Evolutionary conservation across 1,140 invertebrate species (phyloP).

Genomic region (Vanessa atalanta): DNA sequence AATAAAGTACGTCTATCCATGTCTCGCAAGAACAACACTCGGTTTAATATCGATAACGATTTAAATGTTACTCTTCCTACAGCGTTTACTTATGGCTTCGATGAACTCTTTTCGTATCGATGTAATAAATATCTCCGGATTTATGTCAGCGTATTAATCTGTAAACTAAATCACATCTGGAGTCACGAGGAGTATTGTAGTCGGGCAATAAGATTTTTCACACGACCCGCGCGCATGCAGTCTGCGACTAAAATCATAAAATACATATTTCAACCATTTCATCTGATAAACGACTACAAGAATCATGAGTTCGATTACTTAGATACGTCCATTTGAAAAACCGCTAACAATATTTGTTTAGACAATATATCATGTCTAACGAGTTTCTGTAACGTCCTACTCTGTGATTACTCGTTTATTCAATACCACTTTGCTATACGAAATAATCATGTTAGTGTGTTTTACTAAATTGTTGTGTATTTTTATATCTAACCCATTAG

Average conservation of each 20-base stretch:
- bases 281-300: slow-evolving; percentile 52
- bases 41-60: not conserved
- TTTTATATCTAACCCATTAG: slow-evolving; percentile 20
- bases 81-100: slow-evolving; percentile 20
- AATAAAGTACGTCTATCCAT: not conserved
- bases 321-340: slow-evolving; percentile 34
- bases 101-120: slow-evolving; percentile 52
- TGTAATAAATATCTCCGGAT: slow-evolving; percentile 71
- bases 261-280: slow-evolving; percentile 62
- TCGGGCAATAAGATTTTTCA: slow-evolving; percentile 64
- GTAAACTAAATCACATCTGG: slow-evolving; percentile 60
- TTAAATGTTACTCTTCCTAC: slow-evolving; percentile 4
- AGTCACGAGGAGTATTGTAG: slow-evolving; percentile 72
- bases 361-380: not conserved
- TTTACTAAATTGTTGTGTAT: not conserved
- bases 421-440: no score
- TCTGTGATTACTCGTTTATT: no score
- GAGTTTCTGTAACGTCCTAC: no score
- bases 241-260: slow-evolving; percentile 56
- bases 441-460: slow-evolving; percentile 12
- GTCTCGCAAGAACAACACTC: not conserved
- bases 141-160: slow-evolving; percentile 74
- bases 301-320: slow-evolving; percentile 44
- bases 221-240: slow-evolving; percentile 59
- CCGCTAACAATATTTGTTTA: slow-evolving; percentile 11